phyloP scores from a whole-genome alignment of 2,888 invertebrate genomes.

The Hanleya hanleyi region DNA sequence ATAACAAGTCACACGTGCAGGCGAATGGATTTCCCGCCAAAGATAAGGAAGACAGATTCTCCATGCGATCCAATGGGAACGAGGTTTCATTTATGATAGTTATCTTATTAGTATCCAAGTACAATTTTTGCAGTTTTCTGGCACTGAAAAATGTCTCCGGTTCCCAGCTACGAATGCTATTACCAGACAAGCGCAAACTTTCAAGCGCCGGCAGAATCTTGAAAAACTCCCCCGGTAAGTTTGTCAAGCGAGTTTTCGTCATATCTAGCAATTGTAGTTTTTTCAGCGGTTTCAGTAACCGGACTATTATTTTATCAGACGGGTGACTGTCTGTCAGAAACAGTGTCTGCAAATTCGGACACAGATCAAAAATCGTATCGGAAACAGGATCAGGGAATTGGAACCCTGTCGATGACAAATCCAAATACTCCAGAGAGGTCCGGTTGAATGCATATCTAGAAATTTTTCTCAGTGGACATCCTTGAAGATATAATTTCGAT shows the following conservation, averaged over 20 bases:
- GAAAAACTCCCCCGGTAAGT: slow-evolving; percentile 1
- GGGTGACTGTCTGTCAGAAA: slow-evolving; percentile 14
- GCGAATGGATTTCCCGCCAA: slow-evolving; percentile 78
- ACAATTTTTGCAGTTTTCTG: slow-evolving; percentile 11
- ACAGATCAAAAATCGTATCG: slow-evolving; percentile 15
- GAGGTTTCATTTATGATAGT: slow-evolving; percentile 19
- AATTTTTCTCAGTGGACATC: not conserved
- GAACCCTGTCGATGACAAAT: not conserved
- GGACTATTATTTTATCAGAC: not conserved
- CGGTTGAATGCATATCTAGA: not conserved
- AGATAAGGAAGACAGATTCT: slow-evolving; percentile 71
- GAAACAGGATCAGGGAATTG: not conserved
- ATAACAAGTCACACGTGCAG: slow-evolving; percentile 77
- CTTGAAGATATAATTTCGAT: not conserved
- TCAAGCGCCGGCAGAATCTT: slow-evolving; percentile 6
- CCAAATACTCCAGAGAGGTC: not conserved
- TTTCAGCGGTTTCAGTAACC: too few species aligned
- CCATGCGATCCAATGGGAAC: slow-evolving; percentile 13
- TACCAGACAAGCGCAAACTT: not conserved
- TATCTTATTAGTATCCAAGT: slow-evolving; percentile 29
- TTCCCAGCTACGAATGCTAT: slow-evolving; percentile 5
- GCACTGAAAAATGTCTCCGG: slow-evolving; percentile 7
- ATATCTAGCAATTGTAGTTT: too few species aligned
- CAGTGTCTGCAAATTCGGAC: slow-evolving; percentile 14
- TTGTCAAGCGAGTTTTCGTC: too few species aligned